Evolutionary conservation across 2,888 invertebrate genomes (phyloP), one percentile per base, ranked within the genome.

Genomic region (Agrenia bidenticulata): DNA sequence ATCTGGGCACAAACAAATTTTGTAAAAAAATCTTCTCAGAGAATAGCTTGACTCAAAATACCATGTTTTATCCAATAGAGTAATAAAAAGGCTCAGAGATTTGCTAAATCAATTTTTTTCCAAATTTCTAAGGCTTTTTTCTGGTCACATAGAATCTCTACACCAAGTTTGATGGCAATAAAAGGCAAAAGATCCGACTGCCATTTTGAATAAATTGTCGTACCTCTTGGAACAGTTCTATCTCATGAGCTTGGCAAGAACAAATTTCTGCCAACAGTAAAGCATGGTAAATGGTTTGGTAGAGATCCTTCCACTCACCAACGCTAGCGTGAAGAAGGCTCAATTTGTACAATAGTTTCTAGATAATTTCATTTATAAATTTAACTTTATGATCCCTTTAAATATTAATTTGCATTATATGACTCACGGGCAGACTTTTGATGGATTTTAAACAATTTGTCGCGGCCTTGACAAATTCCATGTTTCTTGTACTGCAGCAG

Each of bases 241-340:
- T 27, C 2, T 17, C 15, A 2, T 24, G 13, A 21, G 21, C 11
- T 19, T 57, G 56, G 5, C 39, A n/a, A 19, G 56, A 37, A 71
- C 88, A 86, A 64, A 88, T 81, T 77, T 89, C 88, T 63, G 86
- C 86, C 63, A 89, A 84, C 39, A 85, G 81, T 19, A 88, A 83
- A n/a, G 85, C 84, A 78, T 88, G 85, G 79, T 87, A 86, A 21
- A 88, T n/a, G n/a, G 88, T 87, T 88, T 89, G 80, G 77, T 88
- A 87, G 1, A 90, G 80, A 1, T 84, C 83, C 77, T 87, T 85
- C 89, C 90, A 90, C 71, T 89, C 87, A 55, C 81, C 83, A 2
- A 85, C 80, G 56, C 85, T 84, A 0, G 86, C 87, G 70, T 86
- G 85, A 0, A 86, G 80, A 26, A 85, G 84, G 70, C 84, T 84